Evolutionary conservation across 2,113 vertebrate species (phyloP), one percentile per base, ranked within the genome.

Genomic region (Phylloscopus trochiloides): DNA sequence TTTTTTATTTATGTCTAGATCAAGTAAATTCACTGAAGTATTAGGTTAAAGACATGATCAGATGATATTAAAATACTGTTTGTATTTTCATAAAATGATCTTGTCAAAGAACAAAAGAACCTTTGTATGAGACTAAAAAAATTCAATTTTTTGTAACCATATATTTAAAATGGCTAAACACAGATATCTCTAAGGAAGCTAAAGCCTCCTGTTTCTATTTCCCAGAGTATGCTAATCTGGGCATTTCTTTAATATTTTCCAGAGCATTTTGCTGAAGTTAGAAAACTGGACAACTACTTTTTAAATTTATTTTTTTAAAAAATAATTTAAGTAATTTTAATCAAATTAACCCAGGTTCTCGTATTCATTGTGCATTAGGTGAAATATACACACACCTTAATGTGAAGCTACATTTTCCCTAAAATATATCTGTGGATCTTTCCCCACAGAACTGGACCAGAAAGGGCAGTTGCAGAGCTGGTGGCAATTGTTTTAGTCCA

Each of bases 321-420:
- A n/a, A 14, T 51, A 31, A 17, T 31, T 62, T 7, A 77, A 52
- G 9, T 45, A 36, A 26, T 86, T 86, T 91, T 74, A 29, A 26
- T 22, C 8, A 52, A 58, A 2, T 58, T 66, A 71, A 54, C 8
- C 10, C 24, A 54, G 12, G 3, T 77, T 62, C 25, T 91, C 3
- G 0, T 54, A 14, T 57, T 61, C 3, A 2, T 73, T 71, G 34
- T 22, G 82, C 17, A 14, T 65, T 51, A 21, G 0, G 0, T 40
- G 17, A 11, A 58, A 12, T 24, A 38, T 7, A 40, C 3, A 26
- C 1, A 12, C 1, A 3, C 1, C 0, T 58, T 26, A 58, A 10
- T 26, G 7, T 17, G 17, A 43, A 84, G 4, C 36, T 80, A 0
- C 26, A 6, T 65, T 75, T 66, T 21, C 20, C 7, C 47, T 66